A percentile compares a stretch with the other conserved stretches of the same genome.
phyloP scores from a whole-genome alignment of 1,140 invertebrate species.

The Carposina sasakii region DNA sequence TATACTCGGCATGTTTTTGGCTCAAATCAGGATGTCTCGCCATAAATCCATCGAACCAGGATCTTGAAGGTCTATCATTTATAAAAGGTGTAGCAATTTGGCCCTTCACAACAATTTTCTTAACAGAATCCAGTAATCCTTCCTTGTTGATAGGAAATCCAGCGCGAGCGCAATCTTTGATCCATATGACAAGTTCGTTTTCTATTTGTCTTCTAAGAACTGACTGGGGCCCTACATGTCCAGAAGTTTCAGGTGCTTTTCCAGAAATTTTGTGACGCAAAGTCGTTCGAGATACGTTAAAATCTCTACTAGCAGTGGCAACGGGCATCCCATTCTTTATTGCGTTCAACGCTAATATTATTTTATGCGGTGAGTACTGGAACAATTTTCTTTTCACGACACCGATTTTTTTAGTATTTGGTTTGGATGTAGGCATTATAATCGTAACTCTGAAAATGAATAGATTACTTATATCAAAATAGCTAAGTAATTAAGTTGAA shows the following conservation, averaged over 20 bases:
- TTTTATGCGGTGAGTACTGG: no score
- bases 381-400: no score
- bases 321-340: no score
- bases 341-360: no score
- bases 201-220: slow-evolving; percentile 18
- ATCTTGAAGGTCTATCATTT: slow-evolving; percentile 14
- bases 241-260: slow-evolving; percentile 18
- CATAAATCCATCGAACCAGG: slow-evolving; percentile 17
- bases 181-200: slow-evolving; percentile 14
- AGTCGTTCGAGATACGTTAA: slow-evolving; percentile 10
- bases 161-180: no score
- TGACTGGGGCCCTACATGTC: slow-evolving; percentile 15
- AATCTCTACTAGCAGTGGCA: slow-evolving; percentile 10
- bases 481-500: no score
- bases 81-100: slow-evolving; percentile 18
- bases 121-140: no score
- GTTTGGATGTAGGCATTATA: no score
- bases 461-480: no score
- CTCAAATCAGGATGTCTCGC: slow-evolving; percentile 14
- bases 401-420: no score
- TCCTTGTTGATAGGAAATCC: no score
- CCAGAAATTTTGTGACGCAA: slow-evolving; percentile 18
- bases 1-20: slow-evolving; percentile 16
- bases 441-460: no score
- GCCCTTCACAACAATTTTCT: slow-evolving; percentile 13